Percentiles rank a stretch among this genome's conserved stretches.
Evolutionary conservation across 2,888 invertebrate species (phyloP).

Genomic region (Mimumesa dahlbomi): DNA sequence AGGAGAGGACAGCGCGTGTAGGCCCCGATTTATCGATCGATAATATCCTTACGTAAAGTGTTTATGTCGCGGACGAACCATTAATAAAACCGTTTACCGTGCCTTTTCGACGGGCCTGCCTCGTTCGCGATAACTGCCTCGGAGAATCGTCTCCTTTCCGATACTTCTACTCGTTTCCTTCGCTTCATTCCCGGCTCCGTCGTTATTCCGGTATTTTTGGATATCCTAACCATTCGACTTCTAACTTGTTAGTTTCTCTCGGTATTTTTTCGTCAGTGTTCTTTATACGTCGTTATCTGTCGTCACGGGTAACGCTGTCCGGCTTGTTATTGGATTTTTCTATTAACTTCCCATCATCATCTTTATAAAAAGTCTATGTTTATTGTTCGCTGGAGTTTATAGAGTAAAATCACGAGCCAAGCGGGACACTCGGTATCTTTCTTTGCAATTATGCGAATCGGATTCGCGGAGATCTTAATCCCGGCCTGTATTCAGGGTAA

Average conservation of each 20-base stretch:
- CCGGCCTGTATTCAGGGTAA: constrained; percentile 14
- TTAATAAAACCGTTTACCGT: constrained; percentile 72
- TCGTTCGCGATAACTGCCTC: constrained; percentile 60
- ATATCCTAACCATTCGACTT: no score
- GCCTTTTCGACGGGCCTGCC: constrained; percentile 66
- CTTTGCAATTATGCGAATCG: background rate
- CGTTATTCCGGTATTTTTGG: background rate
- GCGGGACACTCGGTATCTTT: no score
- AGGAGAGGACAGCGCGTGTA: constrained; percentile 59
- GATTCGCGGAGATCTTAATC: constrained; percentile 38
- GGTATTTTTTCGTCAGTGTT: no score
- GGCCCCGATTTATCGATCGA: constrained; percentile 76
- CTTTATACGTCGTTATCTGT: no score
- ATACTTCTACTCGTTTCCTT: constrained; percentile 4
- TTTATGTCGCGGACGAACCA: constrained; percentile 72
- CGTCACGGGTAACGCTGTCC: no score
- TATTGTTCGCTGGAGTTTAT: no score
- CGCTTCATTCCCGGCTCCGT: background rate
- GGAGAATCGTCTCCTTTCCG: constrained; percentile 25
- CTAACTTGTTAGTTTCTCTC: no score
- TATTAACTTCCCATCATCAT: no score
- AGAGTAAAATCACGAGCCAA: no score
- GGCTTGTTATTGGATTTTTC: no score
- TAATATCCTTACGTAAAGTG: constrained; percentile 77
- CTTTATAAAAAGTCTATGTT: no score